A percentile compares a stretch with the other conserved stretches of the same genome.
These are phyloP conservation scores for Cephalopterus ornatus DNA, from an alignment of 2,113 vertebrate species.

Conservation along the genomic window DNA sequence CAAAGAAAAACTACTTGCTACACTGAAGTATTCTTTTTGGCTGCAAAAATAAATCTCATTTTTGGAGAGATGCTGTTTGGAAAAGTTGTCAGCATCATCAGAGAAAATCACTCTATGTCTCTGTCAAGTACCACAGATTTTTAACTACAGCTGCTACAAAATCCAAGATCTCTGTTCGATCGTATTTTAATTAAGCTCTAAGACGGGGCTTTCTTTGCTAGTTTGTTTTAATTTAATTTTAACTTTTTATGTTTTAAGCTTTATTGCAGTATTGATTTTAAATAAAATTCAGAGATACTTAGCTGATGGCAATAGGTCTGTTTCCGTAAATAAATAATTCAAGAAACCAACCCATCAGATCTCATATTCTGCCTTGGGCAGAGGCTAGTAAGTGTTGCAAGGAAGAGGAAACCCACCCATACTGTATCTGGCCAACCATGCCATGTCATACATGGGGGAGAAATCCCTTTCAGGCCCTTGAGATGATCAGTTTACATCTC, in stretches of 20 bases:
- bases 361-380: background rate
- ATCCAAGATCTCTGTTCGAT: background rate
- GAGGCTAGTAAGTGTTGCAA: background rate
- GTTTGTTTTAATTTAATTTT: constrained; percentile 18
- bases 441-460: background rate
- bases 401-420: constrained; percentile 1
- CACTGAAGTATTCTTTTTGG: background rate
- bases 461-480: constrained; percentile 1
- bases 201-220: background rate
- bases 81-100: background rate
- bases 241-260: background rate
- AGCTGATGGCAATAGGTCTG: background rate
- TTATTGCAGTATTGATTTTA: constrained; percentile 7
- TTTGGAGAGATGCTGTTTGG: background rate
- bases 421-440: background rate
- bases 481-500: constrained; percentile 38
- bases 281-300: background rate
- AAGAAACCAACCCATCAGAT: background rate
- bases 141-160: background rate
- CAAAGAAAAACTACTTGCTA: background rate
- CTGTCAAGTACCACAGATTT: background rate
- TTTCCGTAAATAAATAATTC: constrained; percentile 8
- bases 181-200: background rate
- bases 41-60: background rate
- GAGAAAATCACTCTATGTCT: background rate